Evolutionary conservation across 2,888 invertebrate species (phyloP).

Genomic region (Odontocolon sp.): DNA sequence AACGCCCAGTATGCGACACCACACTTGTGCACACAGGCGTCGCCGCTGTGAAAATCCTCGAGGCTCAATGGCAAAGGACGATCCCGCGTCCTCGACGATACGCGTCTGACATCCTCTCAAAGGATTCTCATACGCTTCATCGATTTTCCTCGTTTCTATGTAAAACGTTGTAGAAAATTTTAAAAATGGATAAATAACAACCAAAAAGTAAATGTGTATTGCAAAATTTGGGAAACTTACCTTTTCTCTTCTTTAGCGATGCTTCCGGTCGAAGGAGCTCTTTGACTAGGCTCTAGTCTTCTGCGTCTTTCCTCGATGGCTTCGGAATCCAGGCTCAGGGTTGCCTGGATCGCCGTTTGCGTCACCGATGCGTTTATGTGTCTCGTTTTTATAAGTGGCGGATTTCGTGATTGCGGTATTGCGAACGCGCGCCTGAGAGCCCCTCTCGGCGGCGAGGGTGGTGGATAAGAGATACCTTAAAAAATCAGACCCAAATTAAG

Average conservation of each 20-base stretch:
- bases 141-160: slow-evolving; percentile 70
- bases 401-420: slow-evolving; percentile 87
- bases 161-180: neutral
- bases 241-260: slow-evolving; percentile 78
- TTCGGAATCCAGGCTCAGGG: slow-evolving; percentile 76
- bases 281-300: slow-evolving; percentile 75
- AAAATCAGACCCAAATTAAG: neutral
- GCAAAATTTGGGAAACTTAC: slow-evolving; percentile 56
- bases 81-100: slow-evolving; percentile 54
- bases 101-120: slow-evolving; percentile 59
- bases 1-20: slow-evolving; percentile 41
- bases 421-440: slow-evolving; percentile 83
- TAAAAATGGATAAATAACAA: slow-evolving; percentile 2
- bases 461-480: slow-evolving; percentile 90
- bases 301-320: slow-evolving; percentile 77
- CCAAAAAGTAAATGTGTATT: neutral
- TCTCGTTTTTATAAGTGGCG: slow-evolving; percentile 90
- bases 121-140: slow-evolving; percentile 60
- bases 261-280: slow-evolving; percentile 76
- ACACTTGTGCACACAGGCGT: slow-evolving; percentile 47
- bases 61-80: slow-evolving; percentile 57
- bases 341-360: slow-evolving; percentile 70
- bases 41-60: slow-evolving; percentile 52
- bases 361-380: slow-evolving; percentile 85
- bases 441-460: slow-evolving; percentile 87